phyloP scores from a whole-genome alignment of 2,113 vertebrate species.

The Plecotus auritus region DNA sequence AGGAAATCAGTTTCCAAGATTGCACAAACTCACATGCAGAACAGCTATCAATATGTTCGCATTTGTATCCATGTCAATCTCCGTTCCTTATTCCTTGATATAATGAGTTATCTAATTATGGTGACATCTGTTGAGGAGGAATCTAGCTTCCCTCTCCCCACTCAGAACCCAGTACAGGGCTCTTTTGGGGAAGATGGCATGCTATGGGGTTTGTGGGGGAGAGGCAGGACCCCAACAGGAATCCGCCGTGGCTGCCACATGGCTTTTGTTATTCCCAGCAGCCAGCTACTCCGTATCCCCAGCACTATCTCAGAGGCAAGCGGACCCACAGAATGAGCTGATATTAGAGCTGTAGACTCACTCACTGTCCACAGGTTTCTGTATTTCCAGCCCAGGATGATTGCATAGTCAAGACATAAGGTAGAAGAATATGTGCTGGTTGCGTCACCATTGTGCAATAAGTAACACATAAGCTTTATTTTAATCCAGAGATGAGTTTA shows the following conservation, averaged over 20 bases:
- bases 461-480: neutral
- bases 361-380: neutral
- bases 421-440: neutral
- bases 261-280: neutral
- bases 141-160: slow-evolving; percentile 65
- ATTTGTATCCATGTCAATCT: slow-evolving; percentile 80
- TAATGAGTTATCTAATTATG: slow-evolving; percentile 84
- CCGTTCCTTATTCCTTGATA: slow-evolving; percentile 80
- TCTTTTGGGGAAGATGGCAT: slow-evolving; percentile 47
- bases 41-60: slow-evolving; percentile 78
- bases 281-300: neutral
- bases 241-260: neutral
- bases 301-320: neutral
- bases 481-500: neutral
- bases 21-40: slow-evolving; percentile 71
- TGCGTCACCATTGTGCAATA: neutral
- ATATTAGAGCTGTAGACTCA: neutral
- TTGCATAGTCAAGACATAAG: neutral
- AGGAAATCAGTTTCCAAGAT: slow-evolving; percentile 70
- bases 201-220: slow-evolving; percentile 26
- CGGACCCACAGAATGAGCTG: neutral
- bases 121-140: slow-evolving; percentile 77
- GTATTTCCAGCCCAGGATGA: neutral
- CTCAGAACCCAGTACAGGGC: slow-evolving; percentile 48
- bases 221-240: slow-evolving; percentile 20